Conservation (phyloP, 2,797 vertebrate genomes). For the Silurus aristotelis region DNA sequence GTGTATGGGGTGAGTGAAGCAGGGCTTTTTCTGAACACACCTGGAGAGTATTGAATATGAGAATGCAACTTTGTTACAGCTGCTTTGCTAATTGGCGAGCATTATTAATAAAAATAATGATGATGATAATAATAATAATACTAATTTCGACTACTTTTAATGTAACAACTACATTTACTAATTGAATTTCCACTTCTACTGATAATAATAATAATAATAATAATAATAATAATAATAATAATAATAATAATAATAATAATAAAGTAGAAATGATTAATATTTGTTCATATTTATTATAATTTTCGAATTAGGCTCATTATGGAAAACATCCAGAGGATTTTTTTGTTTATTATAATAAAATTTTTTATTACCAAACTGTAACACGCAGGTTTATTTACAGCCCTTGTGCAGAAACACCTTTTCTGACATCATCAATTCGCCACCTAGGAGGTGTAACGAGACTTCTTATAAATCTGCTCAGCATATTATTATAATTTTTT, state of each 20-base stretch:
- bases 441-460: constrained; percentile 36
- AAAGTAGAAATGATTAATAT: too few relatives aligned
- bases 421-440: constrained; percentile 41
- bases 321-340: too few relatives aligned
- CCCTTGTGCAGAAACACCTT: constrained; percentile 2
- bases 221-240: too few relatives aligned
- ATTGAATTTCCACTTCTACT: too few relatives aligned
- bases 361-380: constrained; percentile 4
- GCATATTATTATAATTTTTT: background rate
- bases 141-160: background rate
- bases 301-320: too few relatives aligned
- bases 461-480: constrained; percentile 49
- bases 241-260: too few relatives aligned
- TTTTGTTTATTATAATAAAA: background rate
- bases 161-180: too few relatives aligned
- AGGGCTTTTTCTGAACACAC: constrained; percentile 36
- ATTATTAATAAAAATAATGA: background rate
- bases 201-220: too few relatives aligned
- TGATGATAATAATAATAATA: too few relatives aligned
- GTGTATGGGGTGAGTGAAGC: background rate
- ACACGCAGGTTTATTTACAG: background rate
- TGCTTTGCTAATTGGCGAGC: background rate
- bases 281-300: too few relatives aligned
- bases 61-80: background rate
- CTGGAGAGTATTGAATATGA: constrained; percentile 29